Conservation (phyloP, 2,113 vertebrate genomes). For the Anoplopoma fimbria region DNA sequence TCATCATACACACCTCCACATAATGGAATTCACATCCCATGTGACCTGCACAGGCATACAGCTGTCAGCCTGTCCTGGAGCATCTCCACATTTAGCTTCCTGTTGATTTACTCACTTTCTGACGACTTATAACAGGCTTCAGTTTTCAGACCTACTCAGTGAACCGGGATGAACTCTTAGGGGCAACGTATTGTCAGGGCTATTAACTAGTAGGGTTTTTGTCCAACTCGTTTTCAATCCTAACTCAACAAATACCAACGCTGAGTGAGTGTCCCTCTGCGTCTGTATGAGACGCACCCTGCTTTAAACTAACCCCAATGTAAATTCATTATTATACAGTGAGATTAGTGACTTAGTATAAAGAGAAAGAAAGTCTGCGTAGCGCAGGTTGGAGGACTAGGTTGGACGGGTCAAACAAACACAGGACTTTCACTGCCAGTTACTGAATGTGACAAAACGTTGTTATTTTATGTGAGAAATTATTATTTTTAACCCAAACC, state of each 20-base stretch:
- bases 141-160: neutral
- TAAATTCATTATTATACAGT: neutral
- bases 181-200: neutral
- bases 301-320: neutral
- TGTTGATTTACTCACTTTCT: conserved; percentile 35
- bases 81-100: conserved; percentile 6
- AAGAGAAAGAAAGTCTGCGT: too few species aligned
- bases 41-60: conserved; percentile 11
- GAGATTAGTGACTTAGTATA: too few species aligned
- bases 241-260: neutral
- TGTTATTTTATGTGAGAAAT: too few species aligned
- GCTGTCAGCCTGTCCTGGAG: conserved; percentile 27
- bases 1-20: conserved; percentile 22
- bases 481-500: too few species aligned
- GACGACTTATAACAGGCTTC: conserved; percentile 1
- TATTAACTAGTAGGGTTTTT: neutral
- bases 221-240: neutral
- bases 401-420: too few species aligned
- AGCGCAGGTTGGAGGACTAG: too few species aligned
- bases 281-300: neutral
- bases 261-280: neutral
- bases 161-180: neutral
- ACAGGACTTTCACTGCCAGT: too few species aligned
- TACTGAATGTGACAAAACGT: too few species aligned
- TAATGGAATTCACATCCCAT: conserved; percentile 31